Evolutionary conservation across 2,888 invertebrate genomes (phyloP).

Genomic region (Tryphoninae sp.): DNA sequence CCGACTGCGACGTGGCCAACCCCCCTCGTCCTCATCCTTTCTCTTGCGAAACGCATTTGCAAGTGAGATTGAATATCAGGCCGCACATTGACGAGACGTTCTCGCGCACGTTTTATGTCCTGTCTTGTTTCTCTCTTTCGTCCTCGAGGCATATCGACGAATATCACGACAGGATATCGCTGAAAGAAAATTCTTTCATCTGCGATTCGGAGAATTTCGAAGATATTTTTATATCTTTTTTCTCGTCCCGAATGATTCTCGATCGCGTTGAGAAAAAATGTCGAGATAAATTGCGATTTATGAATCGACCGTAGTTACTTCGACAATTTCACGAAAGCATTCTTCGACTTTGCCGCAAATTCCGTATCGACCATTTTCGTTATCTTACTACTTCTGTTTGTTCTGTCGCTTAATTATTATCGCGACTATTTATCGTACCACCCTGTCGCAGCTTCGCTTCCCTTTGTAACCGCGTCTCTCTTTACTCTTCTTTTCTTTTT

Average conservation of each 20-base stretch:
- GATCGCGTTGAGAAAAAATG: too few relatives aligned
- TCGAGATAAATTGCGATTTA: too few relatives aligned
- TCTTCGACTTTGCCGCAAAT: too few relatives aligned
- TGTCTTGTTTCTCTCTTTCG: conserved; percentile 44
- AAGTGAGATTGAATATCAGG: conserved; percentile 74
- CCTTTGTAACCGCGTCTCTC: background rate
- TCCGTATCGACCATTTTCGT: too few relatives aligned
- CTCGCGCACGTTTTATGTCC: conserved; percentile 65
- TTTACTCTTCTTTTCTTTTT: background rate
- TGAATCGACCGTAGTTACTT: too few relatives aligned
- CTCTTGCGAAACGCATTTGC: conserved; percentile 71
- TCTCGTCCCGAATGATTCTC: background rate
- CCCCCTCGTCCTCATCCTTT: conserved; percentile 1
- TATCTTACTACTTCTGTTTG: too few relatives aligned
- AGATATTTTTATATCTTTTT: background rate
- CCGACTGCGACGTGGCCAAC: conserved; percentile 18
- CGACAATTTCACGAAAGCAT: too few relatives aligned
- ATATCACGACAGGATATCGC: background rate
- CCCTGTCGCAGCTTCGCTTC: background rate
- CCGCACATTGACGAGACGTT: conserved; percentile 72
- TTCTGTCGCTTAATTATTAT: too few relatives aligned
- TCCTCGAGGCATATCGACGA: background rate
- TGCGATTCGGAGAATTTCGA: background rate
- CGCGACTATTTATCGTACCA: background rate
- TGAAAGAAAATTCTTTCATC: background rate